A percentile compares a stretch with the other conserved stretches of the same genome.
phyloP scores from a whole-genome alignment of 2,888 invertebrate genomes.

The Lasius platythorax region DNA sequence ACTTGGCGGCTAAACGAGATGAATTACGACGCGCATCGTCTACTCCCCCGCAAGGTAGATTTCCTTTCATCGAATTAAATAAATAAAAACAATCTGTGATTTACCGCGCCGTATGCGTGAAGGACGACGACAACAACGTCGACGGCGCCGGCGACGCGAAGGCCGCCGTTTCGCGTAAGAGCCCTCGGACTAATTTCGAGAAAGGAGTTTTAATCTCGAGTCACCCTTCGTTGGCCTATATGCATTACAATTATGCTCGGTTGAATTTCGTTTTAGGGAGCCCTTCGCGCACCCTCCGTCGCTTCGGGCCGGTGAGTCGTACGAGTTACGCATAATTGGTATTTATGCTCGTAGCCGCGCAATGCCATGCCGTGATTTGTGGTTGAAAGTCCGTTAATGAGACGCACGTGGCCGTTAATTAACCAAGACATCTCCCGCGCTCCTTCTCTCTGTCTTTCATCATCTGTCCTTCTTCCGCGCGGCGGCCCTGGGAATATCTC shows the following conservation, averaged over 20 bases:
- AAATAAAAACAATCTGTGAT: conserved; percentile 24
- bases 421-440: conserved; percentile 67
- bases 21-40: conserved; percentile 45
- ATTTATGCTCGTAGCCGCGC: conserved; percentile 77
- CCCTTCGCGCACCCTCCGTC: conserved; percentile 71
- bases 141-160: conserved; percentile 7
- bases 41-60: background rate
- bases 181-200: conserved; percentile 63
- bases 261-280: conserved; percentile 70
- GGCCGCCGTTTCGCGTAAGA: conserved; percentile 14
- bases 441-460: conserved; percentile 10
- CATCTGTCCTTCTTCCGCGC: conserved; percentile 35
- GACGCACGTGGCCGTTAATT: conserved; percentile 82
- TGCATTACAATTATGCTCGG: conserved; percentile 78
- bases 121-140: conserved; percentile 5
- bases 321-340: conserved; percentile 80
- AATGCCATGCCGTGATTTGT: conserved; percentile 78
- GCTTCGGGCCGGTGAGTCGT: conserved; percentile 65
- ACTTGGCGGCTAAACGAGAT: conserved; percentile 50
- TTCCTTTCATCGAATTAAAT: conserved; percentile 20
- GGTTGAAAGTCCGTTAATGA: conserved; percentile 79
- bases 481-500: conserved; percentile 36
- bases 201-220: conserved; percentile 73
- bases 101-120: conserved; percentile 20
- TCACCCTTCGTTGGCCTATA: conserved; percentile 65